Conservation (phyloP, 2,113 vertebrate species). For the Antechinus flavipes region DNA sequence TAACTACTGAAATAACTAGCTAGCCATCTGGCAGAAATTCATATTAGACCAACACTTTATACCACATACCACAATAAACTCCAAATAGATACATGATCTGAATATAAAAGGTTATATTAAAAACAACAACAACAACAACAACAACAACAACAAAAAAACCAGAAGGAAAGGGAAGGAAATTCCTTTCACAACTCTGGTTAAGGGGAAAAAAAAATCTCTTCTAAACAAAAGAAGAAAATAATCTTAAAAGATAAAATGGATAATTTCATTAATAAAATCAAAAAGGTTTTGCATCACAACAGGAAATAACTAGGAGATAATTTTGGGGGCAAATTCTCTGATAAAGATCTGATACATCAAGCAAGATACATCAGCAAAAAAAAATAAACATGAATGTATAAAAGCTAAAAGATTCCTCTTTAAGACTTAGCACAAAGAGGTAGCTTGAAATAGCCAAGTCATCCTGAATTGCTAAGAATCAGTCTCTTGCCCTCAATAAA, state of each 20-base stretch:
- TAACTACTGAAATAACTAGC: background rate
- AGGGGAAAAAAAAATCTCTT: background rate
- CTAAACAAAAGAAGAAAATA: background rate
- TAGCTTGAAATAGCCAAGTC: background rate
- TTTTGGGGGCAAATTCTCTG: background rate
- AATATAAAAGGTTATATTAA: background rate
- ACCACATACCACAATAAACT: background rate
- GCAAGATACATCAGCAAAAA: background rate
- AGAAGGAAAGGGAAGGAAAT: background rate
- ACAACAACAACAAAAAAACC: background rate
- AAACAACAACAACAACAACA: background rate
- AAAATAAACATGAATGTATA: background rate
- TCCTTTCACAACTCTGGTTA: background rate
- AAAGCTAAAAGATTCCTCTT: background rate
- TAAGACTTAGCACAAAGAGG: background rate
- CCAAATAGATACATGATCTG: background rate
- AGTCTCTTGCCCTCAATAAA: background rate
- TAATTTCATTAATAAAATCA: background rate
- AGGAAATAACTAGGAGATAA: background rate
- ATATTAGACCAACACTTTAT: background rate
- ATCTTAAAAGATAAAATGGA: background rate
- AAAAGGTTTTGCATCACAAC: background rate
- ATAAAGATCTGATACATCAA: background rate
- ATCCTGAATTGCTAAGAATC: background rate
- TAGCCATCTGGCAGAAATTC: background rate